Percentiles rank a stretch among this genome's conserved stretches.
Conservation (phyloP, 2,888 invertebrate species). For the Scaptomyza polygonia region DNA sequence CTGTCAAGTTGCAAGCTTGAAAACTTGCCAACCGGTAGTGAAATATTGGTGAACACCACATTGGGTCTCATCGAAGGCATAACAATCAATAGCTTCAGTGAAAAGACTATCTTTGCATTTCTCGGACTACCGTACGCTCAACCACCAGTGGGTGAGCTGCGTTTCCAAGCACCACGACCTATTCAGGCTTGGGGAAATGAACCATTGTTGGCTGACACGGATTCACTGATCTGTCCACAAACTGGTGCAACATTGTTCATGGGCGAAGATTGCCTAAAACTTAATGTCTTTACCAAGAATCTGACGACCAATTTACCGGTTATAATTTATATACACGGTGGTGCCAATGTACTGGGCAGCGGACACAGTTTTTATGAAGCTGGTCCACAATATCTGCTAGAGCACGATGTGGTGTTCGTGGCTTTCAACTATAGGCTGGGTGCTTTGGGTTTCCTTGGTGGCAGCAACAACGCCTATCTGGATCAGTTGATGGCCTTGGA, state of each 20-base stretch:
- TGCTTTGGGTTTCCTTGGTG: constrained; percentile 86
- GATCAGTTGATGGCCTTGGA: constrained; percentile 88
- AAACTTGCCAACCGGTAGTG: background rate
- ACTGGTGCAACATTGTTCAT: constrained; percentile 58
- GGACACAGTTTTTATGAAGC: constrained; percentile 74
- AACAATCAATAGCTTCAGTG: constrained; percentile 83
- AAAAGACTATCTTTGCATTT: constrained; percentile 84
- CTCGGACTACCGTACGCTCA: constrained; percentile 83
- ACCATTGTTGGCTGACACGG: constrained; percentile 82
- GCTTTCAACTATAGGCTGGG: constrained; percentile 82
- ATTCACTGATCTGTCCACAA: constrained; percentile 83
- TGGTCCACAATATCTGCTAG: constrained; percentile 79
- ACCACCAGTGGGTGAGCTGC: constrained; percentile 75
- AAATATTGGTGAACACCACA: constrained; percentile 58
- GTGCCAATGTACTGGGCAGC: constrained; percentile 74
- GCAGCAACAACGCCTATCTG: constrained; percentile 88
- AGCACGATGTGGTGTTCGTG: constrained; percentile 80
- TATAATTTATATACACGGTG: constrained; percentile 81
- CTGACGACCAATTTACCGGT: constrained; percentile 59
- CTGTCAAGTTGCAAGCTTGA: background rate
- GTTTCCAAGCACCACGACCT: constrained; percentile 83
- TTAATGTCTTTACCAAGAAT: constrained; percentile 87
- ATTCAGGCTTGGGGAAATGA: constrained; percentile 77
- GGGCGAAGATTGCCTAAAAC: constrained; percentile 87
- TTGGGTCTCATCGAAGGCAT: constrained; percentile 84